Evolutionary conservation across 2,797 vertebrate genomes (phyloP), one percentile per base, ranked within the genome.

Genomic region (Manis javanica): DNA sequence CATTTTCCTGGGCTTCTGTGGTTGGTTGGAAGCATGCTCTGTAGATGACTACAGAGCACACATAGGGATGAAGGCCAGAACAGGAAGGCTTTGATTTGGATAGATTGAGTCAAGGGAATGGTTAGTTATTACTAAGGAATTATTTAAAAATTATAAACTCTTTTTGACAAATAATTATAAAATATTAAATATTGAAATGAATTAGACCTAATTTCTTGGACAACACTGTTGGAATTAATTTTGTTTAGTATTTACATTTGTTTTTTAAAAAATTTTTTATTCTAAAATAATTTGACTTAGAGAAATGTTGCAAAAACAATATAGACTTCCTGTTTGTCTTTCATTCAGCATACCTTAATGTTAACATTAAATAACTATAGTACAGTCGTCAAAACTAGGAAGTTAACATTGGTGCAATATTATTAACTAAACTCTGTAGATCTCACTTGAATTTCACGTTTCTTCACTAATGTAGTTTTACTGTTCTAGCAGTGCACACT

Each of bases 211-310:
- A 74, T 88, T 95, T 49, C 75, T n/a, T 89, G 8, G 75, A 71
- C 34, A 90, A 51, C 49, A 87, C 3, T 66, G 63, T 82, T 72
- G n/a, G 23, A 59, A 34, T 82, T 61, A 59, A 51, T 92, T 90
- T 77, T 83, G 53, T 88, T 8, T n/a, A 63, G 16, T 75, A 78
- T 81, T 61, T 89, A 61, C 15, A 57, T 86, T 86, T 94, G 59
- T 69, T 87, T 59, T 64, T 85, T n/a, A 7, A 37, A 51, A 75
- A 77, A 10, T 3, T 1, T 23, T 51, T 77, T 57, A 87, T 84
- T 91, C 26, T 87, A 64, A 79, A 96, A n/a, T 92, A 79, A 82
- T 66, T 88, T 91, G 46, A 61, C 26, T 95, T 91, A 78, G 0
- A n/a, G n/a, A 72, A 91, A 75, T 51, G 2, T 59, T 79, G 24